Conservation (phyloP, 1,140 invertebrate species). For the Bombus difficillimus region DNA sequence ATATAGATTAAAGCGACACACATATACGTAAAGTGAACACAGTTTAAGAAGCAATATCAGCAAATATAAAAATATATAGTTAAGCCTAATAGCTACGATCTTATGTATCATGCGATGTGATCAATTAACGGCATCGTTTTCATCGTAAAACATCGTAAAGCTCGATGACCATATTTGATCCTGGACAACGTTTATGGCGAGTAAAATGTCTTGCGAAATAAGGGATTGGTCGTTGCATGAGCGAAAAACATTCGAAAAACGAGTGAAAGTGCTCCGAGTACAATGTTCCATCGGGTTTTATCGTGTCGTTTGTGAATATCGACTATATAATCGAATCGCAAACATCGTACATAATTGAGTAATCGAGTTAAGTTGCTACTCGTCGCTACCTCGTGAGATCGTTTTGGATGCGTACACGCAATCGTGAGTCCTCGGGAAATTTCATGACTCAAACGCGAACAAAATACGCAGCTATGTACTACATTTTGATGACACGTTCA, state of each 20-base stretch:
- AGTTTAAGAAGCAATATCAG: too few relatives aligned
- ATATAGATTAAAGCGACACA: too few relatives aligned
- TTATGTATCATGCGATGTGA: neutral
- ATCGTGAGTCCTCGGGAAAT: neutral
- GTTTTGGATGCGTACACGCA: neutral
- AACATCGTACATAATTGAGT: conserved; percentile 27
- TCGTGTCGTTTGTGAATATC: conserved; percentile 12
- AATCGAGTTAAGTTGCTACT: neutral
- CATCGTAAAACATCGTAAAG: neutral
- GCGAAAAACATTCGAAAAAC: conserved; percentile 55
- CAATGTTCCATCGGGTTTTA: neutral
- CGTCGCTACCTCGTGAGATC: neutral
- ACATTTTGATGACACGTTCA: too few relatives aligned
- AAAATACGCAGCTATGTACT: neutral
- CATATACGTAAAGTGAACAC: too few relatives aligned
- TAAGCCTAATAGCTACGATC: too few relatives aligned
- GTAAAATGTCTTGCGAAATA: conserved; percentile 49
- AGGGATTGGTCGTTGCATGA: conserved; percentile 21
- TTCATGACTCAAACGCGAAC: neutral
- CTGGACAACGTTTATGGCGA: conserved; percentile 11
- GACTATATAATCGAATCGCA: neutral
- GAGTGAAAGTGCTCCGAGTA: conserved; percentile 38
- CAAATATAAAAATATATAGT: too few relatives aligned
- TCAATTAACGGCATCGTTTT: neutral
- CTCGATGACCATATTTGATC: conserved; percentile 36